Evolutionary conservation across 2,113 vertebrate species (phyloP).

Genomic region (Cyanocitta stelleri): DNA sequence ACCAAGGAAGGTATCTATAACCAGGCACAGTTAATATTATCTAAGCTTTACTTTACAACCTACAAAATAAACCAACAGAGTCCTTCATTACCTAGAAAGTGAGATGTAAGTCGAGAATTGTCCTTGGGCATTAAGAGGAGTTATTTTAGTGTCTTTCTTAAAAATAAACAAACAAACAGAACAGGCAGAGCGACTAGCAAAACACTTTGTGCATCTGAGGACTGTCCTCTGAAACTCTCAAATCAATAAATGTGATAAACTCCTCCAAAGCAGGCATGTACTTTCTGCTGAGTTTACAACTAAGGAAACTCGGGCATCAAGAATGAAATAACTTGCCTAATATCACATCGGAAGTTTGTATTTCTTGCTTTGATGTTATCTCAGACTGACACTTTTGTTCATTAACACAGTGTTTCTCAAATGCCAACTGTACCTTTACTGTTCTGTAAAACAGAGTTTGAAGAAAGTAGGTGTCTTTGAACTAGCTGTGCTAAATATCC

Average conservation of each 20-base stretch:
- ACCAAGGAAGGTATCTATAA: neutral
- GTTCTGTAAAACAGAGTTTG: neutral
- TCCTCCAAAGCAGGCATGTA: neutral
- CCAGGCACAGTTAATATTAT: neutral
- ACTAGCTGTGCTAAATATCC: conserved; percentile 43
- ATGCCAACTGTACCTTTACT: neutral
- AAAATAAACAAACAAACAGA: neutral
- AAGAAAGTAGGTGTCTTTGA: conserved; percentile 47
- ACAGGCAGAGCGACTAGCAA: neutral
- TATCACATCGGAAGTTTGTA: neutral
- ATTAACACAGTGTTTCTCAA: neutral
- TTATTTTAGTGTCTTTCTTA: neutral
- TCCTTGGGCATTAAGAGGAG: neutral
- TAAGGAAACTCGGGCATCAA: neutral
- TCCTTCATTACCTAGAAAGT: neutral
- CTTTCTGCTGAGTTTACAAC: neutral
- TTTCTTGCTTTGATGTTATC: conserved; percentile 24
- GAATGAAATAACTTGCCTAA: neutral
- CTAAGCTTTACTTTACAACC: neutral
- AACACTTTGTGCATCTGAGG: neutral
- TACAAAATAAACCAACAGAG: neutral
- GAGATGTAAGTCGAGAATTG: neutral
- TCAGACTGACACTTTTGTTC: neutral
- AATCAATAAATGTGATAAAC: neutral
- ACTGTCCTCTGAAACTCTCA: neutral